Evolutionary conservation across 2,888 invertebrate genomes (phyloP), one percentile per base, ranked within the genome.

Genomic region (Cenopis cana): DNA sequence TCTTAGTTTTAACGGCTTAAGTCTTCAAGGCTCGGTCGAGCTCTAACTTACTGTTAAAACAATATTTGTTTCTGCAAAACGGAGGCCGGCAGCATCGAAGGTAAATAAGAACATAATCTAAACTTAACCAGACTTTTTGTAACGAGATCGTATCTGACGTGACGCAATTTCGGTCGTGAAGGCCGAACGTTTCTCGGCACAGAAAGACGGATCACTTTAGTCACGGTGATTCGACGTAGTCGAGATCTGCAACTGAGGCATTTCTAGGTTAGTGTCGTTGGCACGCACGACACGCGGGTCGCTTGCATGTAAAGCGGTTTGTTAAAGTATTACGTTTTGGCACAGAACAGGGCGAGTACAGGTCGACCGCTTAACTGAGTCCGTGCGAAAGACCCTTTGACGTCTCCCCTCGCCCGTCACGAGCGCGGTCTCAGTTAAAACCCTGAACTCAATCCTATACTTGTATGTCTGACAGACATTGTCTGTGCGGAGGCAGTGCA

Each of bases 121-220:
- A 62, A 62, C 50, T 36, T 17, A 61, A 61, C 49, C 46, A 60
- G 46, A 33, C 61, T 17, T 50, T 61, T 62, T 62, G 36, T 52
- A 62, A 50, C 50, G 50, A 36, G 61, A 62, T 62, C 52, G 62
- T 62, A 62, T 62, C 62, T 50, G 11, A 14, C 49, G 62, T 62
- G 62, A 62, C 52, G 62, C 62, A 62, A 62, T 61, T 29, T 59
- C 61, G 61, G 61, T 52, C 62, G 62, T 52, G 62, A 62, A 62
- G 62, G 62, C 52, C 62, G 62, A 62, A 50, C 62, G 52, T 36
- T 50, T 52, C 62, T n/a, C 62, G 62, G 18, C 62, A 62, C 36
- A 52, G 52, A 52, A 52, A 62, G 36, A 49, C 61, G 24, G 49
- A 62, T 62, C 33, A 36, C 20, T 62, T 62, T 52, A 20, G 62